A percentile compares a stretch with the other conserved stretches of the same genome.
phyloP scores from a whole-genome alignment of 2,113 vertebrate genomes.

The Turdus rufiventris region DNA sequence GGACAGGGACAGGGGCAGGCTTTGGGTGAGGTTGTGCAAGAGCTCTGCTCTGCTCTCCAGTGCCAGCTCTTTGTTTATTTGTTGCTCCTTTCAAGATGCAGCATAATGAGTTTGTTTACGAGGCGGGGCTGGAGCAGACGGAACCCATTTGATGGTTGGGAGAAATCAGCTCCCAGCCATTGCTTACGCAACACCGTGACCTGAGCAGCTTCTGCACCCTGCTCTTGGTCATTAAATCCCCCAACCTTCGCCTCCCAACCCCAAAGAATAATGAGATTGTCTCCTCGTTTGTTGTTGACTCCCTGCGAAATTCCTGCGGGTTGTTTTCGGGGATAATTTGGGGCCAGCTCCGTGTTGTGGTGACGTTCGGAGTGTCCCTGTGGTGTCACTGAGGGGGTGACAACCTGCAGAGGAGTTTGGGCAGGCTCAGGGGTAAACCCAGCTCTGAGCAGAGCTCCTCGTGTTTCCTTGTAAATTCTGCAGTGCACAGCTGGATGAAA shows the following conservation, averaged over 20 bases:
- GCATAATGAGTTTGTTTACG: conserved; percentile 29
- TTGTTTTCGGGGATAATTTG: not conserved
- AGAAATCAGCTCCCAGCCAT: not conserved
- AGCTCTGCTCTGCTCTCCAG: too few species aligned
- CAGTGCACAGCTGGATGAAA: not conserved
- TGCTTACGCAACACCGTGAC: not conserved
- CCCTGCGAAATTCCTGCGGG: not conserved
- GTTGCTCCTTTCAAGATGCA: not conserved
- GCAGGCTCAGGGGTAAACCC: not conserved
- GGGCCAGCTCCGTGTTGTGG: not conserved
- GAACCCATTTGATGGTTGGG: not conserved
- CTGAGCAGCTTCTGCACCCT: not conserved
- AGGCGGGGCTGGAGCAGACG: not conserved
- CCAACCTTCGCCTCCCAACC: not conserved
- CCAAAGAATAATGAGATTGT: not conserved
- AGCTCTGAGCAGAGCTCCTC: not conserved
- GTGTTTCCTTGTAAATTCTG: not conserved
- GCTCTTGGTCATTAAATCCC: accelerated
- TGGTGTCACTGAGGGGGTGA: not conserved
- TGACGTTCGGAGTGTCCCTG: accelerated
- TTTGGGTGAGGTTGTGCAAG: too few species aligned
- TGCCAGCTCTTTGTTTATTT: conserved; percentile 6
- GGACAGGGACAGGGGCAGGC: too few species aligned
- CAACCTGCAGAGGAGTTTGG: not conserved
- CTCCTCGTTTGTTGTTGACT: not conserved